A percentile compares a stretch with the other conserved stretches of the same genome.
phyloP scores from a whole-genome alignment of 2,797 vertebrate species.

The Enteromius thamalakanensis region DNA sequence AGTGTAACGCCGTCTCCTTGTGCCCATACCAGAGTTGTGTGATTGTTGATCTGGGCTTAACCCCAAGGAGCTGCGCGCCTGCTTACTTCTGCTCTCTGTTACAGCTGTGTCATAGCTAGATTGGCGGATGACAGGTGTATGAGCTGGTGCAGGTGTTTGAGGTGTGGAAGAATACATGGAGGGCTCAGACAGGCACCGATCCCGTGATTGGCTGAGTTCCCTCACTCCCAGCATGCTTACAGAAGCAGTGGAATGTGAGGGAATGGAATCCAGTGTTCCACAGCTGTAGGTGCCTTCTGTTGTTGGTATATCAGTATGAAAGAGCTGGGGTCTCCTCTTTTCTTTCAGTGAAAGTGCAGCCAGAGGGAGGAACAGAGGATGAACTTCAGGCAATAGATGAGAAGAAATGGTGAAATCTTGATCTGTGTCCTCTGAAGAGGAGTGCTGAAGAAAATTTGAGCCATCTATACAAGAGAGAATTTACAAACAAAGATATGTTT shows the following conservation, averaged over 20 bases:
- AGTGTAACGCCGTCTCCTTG: constrained; percentile 52
- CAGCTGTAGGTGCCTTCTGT: constrained; percentile 66
- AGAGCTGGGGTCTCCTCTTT: constrained; percentile 67
- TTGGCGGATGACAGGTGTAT: constrained; percentile 73
- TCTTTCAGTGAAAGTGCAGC: constrained; percentile 63
- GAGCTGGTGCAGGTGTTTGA: constrained; percentile 58
- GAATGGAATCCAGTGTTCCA: constrained; percentile 68
- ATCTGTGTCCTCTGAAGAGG: constrained; percentile 78
- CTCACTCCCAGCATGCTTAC: constrained; percentile 61
- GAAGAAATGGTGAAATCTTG: constrained; percentile 60
- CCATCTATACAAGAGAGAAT: constrained; percentile 51
- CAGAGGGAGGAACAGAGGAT: constrained; percentile 63
- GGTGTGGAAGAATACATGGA: constrained; percentile 73
- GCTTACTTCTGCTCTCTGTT: constrained; percentile 63
- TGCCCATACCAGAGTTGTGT: constrained; percentile 10
- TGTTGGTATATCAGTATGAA: constrained; percentile 71
- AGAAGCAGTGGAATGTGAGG: constrained; percentile 60
- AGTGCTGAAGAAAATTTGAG: constrained; percentile 64
- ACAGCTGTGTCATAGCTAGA: constrained; percentile 77
- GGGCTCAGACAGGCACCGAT: constrained; percentile 76
- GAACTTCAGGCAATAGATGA: constrained; percentile 56
- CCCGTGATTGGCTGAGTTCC: constrained; percentile 62
- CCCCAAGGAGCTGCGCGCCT: constrained; percentile 65
- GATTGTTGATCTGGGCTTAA: constrained; percentile 6
- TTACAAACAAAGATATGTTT: too few relatives aligned